These are phyloP conservation scores for Tetragnatha montana DNA, from an alignment of 2,888 invertebrate genomes.

Conservation along the genomic window DNA sequence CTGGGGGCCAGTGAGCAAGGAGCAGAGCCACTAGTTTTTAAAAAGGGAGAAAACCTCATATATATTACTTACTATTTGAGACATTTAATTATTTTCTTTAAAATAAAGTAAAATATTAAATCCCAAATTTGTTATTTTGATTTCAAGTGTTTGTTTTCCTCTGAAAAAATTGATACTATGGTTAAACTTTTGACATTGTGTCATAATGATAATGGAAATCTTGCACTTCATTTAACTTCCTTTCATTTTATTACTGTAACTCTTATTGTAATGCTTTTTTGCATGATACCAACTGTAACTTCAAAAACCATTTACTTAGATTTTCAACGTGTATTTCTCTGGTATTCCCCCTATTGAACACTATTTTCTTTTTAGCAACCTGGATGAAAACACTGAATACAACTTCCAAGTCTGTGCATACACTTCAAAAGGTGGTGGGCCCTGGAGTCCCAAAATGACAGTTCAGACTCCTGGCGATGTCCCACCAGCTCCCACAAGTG, in stretches of 20 bases:
- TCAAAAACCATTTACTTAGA: neutral
- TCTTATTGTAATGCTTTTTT: neutral
- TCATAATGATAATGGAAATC: no score
- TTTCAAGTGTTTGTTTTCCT: no score
- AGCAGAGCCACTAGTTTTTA: no score
- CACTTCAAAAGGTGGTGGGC: constrained; percentile 93
- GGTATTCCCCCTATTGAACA: no score
- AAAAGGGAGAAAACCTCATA: no score
- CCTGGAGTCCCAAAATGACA: constrained; percentile 89
- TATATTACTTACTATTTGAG: no score
- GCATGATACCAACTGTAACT: neutral
- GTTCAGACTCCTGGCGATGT: constrained; percentile 92
- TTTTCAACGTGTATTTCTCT: neutral
- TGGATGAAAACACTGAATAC: constrained; percentile 96
- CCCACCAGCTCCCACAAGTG: constrained; percentile 93
- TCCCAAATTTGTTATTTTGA: no score
- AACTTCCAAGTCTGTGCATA: constrained; percentile 87
- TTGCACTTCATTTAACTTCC: neutral
- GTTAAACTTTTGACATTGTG: no score
- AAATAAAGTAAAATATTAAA: no score
- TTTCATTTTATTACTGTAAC: neutral
- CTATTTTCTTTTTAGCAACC: constrained; percentile 72
- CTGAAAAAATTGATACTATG: no score
- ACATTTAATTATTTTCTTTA: no score
- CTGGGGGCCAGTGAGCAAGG: no score